A percentile compares a stretch with the other conserved stretches of the same genome.
Evolutionary conservation across 2,797 vertebrate genomes (phyloP).

Genomic region (Glossophaga mutica): DNA sequence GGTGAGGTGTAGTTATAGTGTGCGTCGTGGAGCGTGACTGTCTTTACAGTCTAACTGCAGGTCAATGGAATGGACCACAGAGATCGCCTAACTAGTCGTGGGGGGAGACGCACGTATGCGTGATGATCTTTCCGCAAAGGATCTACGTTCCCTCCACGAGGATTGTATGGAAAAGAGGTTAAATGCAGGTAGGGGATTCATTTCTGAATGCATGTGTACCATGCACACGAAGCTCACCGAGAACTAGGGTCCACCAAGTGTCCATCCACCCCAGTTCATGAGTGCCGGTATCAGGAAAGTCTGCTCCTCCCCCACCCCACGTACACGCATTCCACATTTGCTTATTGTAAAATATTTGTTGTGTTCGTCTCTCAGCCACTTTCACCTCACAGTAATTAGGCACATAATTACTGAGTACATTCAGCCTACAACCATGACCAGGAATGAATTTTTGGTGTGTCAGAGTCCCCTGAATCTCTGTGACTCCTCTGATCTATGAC

Average conservation of each 20-base stretch:
- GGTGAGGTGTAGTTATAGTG: constrained; percentile 45
- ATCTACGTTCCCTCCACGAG: neutral
- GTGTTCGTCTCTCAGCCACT: neutral
- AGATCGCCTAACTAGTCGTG: constrained; percentile 40
- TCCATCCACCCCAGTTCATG: neutral
- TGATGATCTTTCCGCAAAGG: constrained; percentile 7
- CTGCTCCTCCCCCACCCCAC: neutral
- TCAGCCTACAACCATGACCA: neutral
- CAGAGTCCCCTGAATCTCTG: neutral
- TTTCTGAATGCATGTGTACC: neutral
- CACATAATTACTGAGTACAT: neutral
- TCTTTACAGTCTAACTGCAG: constrained; percentile 60
- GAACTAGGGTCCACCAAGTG: neutral
- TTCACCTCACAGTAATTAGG: neutral
- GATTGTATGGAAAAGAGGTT: neutral
- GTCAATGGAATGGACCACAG: constrained; percentile 57
- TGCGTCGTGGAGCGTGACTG: neutral
- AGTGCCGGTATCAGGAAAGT: neutral
- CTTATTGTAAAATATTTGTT: neutral
- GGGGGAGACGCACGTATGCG: neutral
- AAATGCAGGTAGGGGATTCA: neutral
- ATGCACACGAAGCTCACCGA: neutral
- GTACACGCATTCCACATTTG: neutral
- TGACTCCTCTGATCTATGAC: neutral
- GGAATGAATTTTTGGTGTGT: neutral